Evolutionary conservation across 2,888 invertebrate genomes (phyloP).

Genomic region (Diachrysia chrysitis): DNA sequence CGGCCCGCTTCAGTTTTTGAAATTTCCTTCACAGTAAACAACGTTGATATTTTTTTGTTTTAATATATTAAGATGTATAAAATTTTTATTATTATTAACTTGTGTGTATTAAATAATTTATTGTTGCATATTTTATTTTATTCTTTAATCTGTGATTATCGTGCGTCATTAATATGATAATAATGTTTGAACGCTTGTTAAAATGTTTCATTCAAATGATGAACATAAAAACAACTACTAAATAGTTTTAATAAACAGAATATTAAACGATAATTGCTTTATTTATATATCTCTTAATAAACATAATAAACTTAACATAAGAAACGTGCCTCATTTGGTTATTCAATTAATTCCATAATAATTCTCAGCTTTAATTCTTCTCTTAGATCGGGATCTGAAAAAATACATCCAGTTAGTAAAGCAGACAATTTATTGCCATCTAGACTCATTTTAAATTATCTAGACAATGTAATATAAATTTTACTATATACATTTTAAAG

Average conservation of each 20-base stretch:
- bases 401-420: conserved; percentile 11
- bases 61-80: background rate
- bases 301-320: conserved; percentile 42
- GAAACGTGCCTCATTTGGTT: conserved; percentile 19
- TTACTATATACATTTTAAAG: no score
- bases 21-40: background rate
- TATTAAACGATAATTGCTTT: conserved; percentile 43
- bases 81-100: background rate
- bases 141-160: background rate
- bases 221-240: background rate
- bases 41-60: background rate
- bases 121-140: background rate
- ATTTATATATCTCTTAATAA: conserved; percentile 52
- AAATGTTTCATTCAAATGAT: no score
- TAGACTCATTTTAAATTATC: no score
- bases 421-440: no score
- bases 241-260: background rate
- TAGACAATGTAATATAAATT: no score
- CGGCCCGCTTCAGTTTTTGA: no score
- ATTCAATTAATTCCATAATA: conserved; percentile 8
- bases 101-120: conserved; percentile 21
- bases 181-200: no score
- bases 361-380: conserved; percentile 10
- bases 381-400: conserved; percentile 55
- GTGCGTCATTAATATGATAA: no score